Evolutionary conservation across 2,888 invertebrate species (phyloP), one percentile per base, ranked within the genome.

Genomic region (Julus scandinavius): DNA sequence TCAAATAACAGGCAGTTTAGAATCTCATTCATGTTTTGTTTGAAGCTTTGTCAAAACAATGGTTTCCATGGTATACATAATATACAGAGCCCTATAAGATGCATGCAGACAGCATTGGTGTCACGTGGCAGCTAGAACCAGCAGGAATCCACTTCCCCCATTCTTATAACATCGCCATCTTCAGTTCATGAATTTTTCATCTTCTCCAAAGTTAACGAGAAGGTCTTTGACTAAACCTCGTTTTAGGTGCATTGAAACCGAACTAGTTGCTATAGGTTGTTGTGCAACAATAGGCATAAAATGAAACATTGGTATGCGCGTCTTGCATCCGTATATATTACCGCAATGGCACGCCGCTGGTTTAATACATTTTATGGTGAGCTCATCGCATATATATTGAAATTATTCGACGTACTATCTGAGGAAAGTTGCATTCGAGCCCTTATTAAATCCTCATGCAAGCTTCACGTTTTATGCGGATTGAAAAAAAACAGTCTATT

Each of bases 401-500:
- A 63, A 63, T 63, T 63, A 63, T 63, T 63, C 17, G 63, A n/a
- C n/a, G 63, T n/a, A 63, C n/a, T 63, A n/a, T 63, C 63, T n/a
- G n/a, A 5, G 63, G 20, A 17, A 20, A 63, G 20, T n/a, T 63
- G 63, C 63, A 7, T 63, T 63, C n/a, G 63, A n/a, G 63, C 20
- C 11, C 63, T 63, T 63, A 63, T 63, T 63, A 63, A 63, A 63
- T 63, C 20, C 3, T 63, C n/a, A n/a, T n/a, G n/a, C 17, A 63
- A 63, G 63, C 63, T 63, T 6, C n/a, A n/a, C 63, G n/a, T n/a
- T 20, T 63, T 63, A 20, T 20, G 4, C 63, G 2, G 1, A 63
- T 63, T 63, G 63, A 58, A n/a, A n/a, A n/a, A 63, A 63, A 63
- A 63, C 63, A 63, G n/a, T n/a, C 20, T 17, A 63, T 20, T 20